Evolutionary conservation across 2,113 vertebrate species (phyloP), one percentile per base, ranked within the genome.

Genomic region (Labrus mixtus): DNA sequence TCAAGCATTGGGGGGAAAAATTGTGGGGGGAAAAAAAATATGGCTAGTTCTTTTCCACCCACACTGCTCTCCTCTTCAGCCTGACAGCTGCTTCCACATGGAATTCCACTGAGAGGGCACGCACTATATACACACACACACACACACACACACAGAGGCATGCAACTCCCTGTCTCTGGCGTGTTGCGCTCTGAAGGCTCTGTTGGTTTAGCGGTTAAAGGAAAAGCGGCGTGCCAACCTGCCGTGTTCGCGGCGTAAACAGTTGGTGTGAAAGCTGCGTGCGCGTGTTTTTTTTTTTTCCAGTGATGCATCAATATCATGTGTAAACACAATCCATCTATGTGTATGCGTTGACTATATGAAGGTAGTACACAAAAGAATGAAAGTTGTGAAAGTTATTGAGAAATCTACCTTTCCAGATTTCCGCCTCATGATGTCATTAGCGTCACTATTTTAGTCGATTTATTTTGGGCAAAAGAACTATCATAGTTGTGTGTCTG

Each of bases 81-180:
- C 86, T 90, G 92, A 92, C 92, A 93, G 91, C 91, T 92, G 90
- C 90, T 90, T 50, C 83, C 63, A 89, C 90, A 87, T 80, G 73
- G 80, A 91, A 92, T 91, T 91, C 89, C 92, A 86, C 87, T 60
- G 91, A 89, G 91, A 79, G 88, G 83, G 57, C 65, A 61, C 66
- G 33, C 85, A 76, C 77, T 22, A 17, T 43, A 37, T 62, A 43
- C 37, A 48, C 82, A 45, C 60, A 69, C 59, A 23, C 70, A 64
- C 50, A 9, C 63, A 50, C 73, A 45, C 55, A 62, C 72, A 48
- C 10, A 68, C 25, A 39, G 4, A 70, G n/a, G 17, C 41, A 78
- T 84, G 78, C 83, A 81, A 79, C 88, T 89, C 82, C 78, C 78
- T 85, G 77, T 73, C 67, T 73, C 19, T 19, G 46, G 46, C 46